Evolutionary conservation across 1,140 invertebrate species (phyloP), one percentile per base, ranked within the genome.

Genomic region (Eurosta solidaginis): DNA sequence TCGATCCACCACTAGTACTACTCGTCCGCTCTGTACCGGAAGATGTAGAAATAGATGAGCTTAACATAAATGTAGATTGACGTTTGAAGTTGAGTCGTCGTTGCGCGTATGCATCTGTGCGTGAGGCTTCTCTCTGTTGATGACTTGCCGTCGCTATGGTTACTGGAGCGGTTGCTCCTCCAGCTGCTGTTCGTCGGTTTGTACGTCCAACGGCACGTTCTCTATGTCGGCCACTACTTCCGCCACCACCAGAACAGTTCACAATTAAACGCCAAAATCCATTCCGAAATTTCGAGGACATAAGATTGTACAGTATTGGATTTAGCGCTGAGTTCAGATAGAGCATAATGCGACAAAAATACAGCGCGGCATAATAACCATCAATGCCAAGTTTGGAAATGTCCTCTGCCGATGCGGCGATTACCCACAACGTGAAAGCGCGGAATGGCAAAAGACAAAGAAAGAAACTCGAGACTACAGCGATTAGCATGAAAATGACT

Each of bases 281-380:
- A 10, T 92, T 91, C 5, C 95, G 90, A 88, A 96, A 96, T 87
- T 96, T 96, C 0, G 94, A 94, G 36, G 94, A 95, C 92, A 95
- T 95, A 7, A 95, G 89, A 86, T 94, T 95, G 88, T 96, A 96
- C 10, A 96, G 89, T 80, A 96, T 95, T 1, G 95, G 95, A 88
- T 96, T 96, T 50, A 96, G 91, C 5, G 94, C 94, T 2, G 94
- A 96, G 85, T 96, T 96, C 33, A 96, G 90, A 88, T 96, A 96
- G 22, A 95, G 88, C 93, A 96, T 94, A 27, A 96, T 91, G 52
- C 95, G 90, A 82, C 92, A 93, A 88, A 96, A 93, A 86, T 94
- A 96, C 17, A 96, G 90, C 49, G 96, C 89, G 84, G 92, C 93
- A 88, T 95, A 96, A 89, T 94, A 96, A 10, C 90, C 90, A 79